Percentiles rank a stretch among this genome's conserved stretches.
Evolutionary conservation across 2,888 invertebrate species (phyloP).

Genomic region (Rambutsinella grinnellia): DNA sequence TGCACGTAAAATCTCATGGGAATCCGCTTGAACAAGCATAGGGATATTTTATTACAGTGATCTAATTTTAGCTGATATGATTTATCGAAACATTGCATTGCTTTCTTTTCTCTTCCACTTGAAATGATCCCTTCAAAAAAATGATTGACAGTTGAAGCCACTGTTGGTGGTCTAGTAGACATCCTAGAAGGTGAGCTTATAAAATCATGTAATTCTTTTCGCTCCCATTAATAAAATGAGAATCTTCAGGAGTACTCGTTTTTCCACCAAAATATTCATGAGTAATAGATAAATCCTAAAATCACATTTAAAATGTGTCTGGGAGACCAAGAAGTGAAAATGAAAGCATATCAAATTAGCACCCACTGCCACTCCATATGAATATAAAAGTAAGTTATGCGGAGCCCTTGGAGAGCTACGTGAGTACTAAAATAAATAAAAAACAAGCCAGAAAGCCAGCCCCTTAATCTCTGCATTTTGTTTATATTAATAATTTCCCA

Average conservation of each 20-base stretch:
- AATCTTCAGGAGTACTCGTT: too few species aligned
- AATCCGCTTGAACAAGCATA: too few species aligned
- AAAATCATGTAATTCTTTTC: background rate
- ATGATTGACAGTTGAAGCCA: background rate
- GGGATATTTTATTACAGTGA: background rate
- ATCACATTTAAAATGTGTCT: too few species aligned
- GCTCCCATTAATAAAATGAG: too few species aligned
- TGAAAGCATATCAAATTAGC: constrained; percentile 17
- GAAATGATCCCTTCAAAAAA: background rate
- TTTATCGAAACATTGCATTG: background rate
- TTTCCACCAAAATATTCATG: too few species aligned
- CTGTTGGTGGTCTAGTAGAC: background rate
- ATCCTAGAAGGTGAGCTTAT: background rate
- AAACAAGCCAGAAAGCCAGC: constrained; percentile 11
- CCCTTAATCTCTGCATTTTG: too few species aligned
- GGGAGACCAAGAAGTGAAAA: constrained; percentile 31
- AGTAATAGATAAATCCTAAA: too few species aligned
- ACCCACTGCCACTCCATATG: background rate
- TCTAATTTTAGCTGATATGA: background rate
- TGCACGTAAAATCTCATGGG: background rate
- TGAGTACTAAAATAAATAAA: background rate
- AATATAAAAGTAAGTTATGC: too few species aligned
- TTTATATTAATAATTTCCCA: background rate
- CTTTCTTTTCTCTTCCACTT: background rate
- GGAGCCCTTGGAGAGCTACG: constrained; percentile 4